phyloP scores from a whole-genome alignment of 1,140 invertebrate genomes.

The Drosophila oshimai region DNA sequence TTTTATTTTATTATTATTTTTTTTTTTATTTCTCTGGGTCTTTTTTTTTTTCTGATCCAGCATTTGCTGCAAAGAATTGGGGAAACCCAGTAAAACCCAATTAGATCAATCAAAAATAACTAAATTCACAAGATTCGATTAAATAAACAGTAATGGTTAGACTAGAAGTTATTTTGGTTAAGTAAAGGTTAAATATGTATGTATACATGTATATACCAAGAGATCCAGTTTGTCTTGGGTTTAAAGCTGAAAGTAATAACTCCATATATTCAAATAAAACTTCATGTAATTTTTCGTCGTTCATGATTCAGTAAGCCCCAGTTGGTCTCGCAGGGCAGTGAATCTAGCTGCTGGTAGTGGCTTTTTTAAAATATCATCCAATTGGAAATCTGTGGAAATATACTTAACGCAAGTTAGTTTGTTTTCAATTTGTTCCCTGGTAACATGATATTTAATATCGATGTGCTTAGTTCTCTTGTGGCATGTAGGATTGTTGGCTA shows the following conservation, averaged over 20 bases:
- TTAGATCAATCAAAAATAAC: too few species aligned
- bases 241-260: too few species aligned
- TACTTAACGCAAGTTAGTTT: conserved; percentile 1
- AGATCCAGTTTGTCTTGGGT: too few species aligned
- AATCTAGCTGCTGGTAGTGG: conserved; percentile 43
- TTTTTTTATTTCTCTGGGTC: background rate
- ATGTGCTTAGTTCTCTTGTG: conserved; percentile 20
- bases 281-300: too few species aligned
- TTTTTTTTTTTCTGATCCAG: conserved; percentile 1
- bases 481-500: conserved; percentile 24
- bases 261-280: background rate
- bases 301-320: conserved; percentile 8
- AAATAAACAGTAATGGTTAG: too few species aligned
- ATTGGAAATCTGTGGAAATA: background rate
- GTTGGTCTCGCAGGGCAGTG: conserved; percentile 22
- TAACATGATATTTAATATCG: conserved; percentile 12
- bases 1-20: too few species aligned
- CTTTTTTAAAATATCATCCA: background rate
- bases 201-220: too few species aligned
- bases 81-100: conserved; percentile 3
- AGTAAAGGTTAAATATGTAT: too few species aligned
- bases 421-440: conserved; percentile 14
- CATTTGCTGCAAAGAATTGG: conserved; percentile 7
- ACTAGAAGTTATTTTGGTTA: too few species aligned
- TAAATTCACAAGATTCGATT: too few species aligned